Base-by-base conservation (phyloP, 2,113 vertebrate genomes). In the Peromyscus maniculatus region DNA sequence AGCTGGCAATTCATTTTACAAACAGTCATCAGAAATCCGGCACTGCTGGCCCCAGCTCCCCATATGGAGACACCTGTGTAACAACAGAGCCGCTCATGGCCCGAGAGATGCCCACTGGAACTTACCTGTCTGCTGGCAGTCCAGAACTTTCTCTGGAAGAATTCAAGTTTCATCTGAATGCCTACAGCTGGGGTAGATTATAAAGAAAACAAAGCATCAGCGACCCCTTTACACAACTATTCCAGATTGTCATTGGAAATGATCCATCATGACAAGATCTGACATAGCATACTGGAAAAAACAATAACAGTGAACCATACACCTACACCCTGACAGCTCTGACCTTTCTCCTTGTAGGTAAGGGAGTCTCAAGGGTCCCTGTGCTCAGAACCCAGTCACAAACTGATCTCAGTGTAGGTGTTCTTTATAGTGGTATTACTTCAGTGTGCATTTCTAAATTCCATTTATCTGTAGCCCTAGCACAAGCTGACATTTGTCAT, bases 141-240 rank as follows among this genome's bases (percentile, higher is more conserved):
- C 99, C 99, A 99, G 97, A 99, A 99, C 98, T 99, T 99, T 98
- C 99, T 99, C 98, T 99, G 99, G 98, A 99, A 99, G 98, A 99
- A 99, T 95, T 99, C 99, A 93, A 99, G 99, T 98, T 99, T 99
- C 99, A 99, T 99, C 98, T 99, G 99, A 97, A 99, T 99, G 93
- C 99, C 99, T 96, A 99, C 99, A 99, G 99, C 99, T 99, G 98
- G 95, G 98, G 99, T 93, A 99, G 55, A 99, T 55, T 97, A 97
- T 79, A 98, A 97, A 98, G 77, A 97, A 95, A 13, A 26, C 62
- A 96, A 39, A 6, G 3, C 24, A 21, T 95, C 96, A 97, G 93
- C 94, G 77, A 94, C 94, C 74, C 24, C 93, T 95, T 93, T 78
- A 88, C 91, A 89, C n/a, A 0, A 87, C 79, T 84, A 87, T 91